Base-by-base conservation (phyloP, 1,140 invertebrate genomes). In the Drosophila sturtevanti region DNA sequence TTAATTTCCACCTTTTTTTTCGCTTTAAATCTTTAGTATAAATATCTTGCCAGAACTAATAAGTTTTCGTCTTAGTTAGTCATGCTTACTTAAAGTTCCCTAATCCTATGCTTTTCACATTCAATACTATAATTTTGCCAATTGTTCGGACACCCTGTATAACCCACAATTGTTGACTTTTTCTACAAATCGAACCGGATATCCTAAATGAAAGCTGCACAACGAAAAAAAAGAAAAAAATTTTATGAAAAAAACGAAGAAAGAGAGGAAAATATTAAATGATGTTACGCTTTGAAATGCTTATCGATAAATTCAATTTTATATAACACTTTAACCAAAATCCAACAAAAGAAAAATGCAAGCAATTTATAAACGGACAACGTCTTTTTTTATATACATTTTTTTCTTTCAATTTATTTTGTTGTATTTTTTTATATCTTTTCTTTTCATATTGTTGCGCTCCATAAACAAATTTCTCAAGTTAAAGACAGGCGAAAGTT, bases 401-500 rank as follows among this genome's bases (percentile, higher is more conserved):
- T n/a, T n/a, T n/a, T n/a, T n/a, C n/a, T n/a, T n/a, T n/a, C n/a
- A n/a, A n/a, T n/a, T n/a, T 14, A 1, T 55, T 34, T 24, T 54
- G 12, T 27, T 27, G 52, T 34, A 63, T 55, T 56, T 35, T 48
- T 56, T 61, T 24, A 21, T 68, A 21, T 12, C n/a, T 27, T 22
- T 66, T 62, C 72, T 72, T 48, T 27, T 60, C 0, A 9, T 55
- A 14, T 72, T 72, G 67, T 79, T 82, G 80, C 67, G 71, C 71
- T 72, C 60, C 67, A 79, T 75, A 79, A 75, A 82, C 71, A 54
- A 68, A 72, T 35, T 62, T 52, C 12, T 27, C 38, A 56, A 65
- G 41, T 48, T 16, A 48, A 24, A 77, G 41, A 24, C 35, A 34
- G 81, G 81, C 65, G 81, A 84, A 84, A 84, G 81, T 84, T 79